Evolutionary conservation across 2,113 vertebrate genomes (phyloP).

Genomic region (Sakesphorus luctuosus): DNA sequence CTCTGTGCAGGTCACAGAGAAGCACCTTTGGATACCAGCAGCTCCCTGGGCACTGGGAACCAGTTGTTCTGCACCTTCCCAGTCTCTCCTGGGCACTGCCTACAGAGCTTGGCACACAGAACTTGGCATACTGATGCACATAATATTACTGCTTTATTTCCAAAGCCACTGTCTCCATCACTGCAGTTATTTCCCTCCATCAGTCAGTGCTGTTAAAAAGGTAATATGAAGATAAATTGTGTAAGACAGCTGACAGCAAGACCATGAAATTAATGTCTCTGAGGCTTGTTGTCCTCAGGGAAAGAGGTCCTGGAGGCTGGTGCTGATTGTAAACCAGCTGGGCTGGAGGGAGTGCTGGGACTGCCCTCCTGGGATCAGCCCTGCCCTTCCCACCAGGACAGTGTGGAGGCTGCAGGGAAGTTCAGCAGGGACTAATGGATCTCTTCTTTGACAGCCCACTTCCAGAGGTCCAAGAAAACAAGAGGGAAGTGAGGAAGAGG

Average conservation of each 20-base stretch:
- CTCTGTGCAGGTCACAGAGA: neutral
- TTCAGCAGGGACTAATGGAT: neutral
- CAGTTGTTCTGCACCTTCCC: neutral
- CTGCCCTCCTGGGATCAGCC: neutral
- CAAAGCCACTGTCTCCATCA: neutral
- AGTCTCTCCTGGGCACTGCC: neutral
- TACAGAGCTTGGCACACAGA: neutral
- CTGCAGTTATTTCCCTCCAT: neutral
- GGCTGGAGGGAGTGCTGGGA: neutral
- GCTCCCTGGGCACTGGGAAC: neutral
- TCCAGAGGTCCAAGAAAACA: neutral
- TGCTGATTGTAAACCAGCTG: neutral
- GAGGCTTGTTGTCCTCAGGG: neutral
- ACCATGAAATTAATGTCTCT: constrained; percentile 36
- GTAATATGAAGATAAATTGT: constrained; percentile 50
- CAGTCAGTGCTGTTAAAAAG: constrained; percentile 25
- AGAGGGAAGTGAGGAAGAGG: neutral
- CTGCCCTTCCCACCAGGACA: neutral
- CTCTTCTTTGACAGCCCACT: neutral
- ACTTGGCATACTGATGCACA: neutral
- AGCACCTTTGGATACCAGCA: neutral
- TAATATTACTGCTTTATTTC: neutral
- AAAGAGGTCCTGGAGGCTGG: neutral
- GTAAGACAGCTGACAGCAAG: neutral
- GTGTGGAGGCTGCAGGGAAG: neutral